These are phyloP conservation scores for Drosophila cognata DNA, from an alignment of 2,888 invertebrate species.

Conservation along the genomic window DNA sequence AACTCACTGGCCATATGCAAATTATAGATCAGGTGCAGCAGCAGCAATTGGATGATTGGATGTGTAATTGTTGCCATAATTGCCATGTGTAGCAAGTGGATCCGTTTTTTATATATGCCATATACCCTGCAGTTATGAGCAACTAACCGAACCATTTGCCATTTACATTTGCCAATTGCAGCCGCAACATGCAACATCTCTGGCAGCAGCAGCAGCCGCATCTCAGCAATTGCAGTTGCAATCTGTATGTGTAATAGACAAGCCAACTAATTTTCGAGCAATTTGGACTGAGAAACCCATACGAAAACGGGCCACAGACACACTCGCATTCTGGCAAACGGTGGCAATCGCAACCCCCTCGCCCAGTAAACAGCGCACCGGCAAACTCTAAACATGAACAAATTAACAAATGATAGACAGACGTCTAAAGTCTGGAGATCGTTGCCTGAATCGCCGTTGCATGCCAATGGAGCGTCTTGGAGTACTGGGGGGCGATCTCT, in stretches of 20 bases:
- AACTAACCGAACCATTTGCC: conserved; percentile 75
- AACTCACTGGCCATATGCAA: conserved; percentile 74
- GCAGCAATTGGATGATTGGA: conserved; percentile 63
- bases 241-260: conserved; percentile 78
- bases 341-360: conserved; percentile 60
- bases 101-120: conserved; percentile 60
- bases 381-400: conserved; percentile 57
- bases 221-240: conserved; percentile 63
- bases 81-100: conserved; percentile 77
- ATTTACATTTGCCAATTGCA: conserved; percentile 51
- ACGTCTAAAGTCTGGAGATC: conserved; percentile 54
- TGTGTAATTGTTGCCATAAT: conserved; percentile 66
- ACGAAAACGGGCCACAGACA: conserved; percentile 36
- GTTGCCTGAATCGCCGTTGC: conserved; percentile 32
- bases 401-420: conserved; percentile 84
- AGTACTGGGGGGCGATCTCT: conserved; percentile 63
- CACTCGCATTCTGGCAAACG: conserved; percentile 54
- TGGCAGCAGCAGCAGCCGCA: conserved; percentile 25
- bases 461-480: conserved; percentile 68
- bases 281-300: conserved; percentile 75
- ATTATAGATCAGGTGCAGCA: conserved; percentile 76
- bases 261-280: conserved; percentile 75
- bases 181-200: conserved; percentile 65
- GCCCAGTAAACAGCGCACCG: not conserved
- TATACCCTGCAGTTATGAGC: conserved; percentile 80